Evolutionary conservation across 2,888 invertebrate species (phyloP).

Genomic region (Diarsia dahlii): DNA sequence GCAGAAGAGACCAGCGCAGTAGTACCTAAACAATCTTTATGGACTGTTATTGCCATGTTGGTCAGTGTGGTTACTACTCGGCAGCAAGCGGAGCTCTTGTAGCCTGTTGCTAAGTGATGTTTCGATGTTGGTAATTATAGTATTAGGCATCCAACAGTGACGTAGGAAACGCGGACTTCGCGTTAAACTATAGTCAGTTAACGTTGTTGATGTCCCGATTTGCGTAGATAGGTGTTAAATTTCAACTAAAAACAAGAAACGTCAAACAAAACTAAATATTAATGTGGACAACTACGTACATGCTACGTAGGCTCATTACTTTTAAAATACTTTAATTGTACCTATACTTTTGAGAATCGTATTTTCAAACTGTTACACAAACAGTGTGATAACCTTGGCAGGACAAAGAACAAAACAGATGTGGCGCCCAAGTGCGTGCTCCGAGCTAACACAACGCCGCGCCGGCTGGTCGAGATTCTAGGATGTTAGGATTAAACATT

Average conservation of each 20-base stretch:
- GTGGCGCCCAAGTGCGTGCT: slow-evolving; percentile 72
- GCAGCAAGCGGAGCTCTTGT: background rate
- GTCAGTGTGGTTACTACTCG: background rate
- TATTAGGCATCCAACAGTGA: background rate
- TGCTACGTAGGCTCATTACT: slow-evolving; percentile 21
- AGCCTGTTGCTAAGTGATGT: background rate
- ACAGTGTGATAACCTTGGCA: slow-evolving; percentile 73
- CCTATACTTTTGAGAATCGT: slow-evolving; percentile 31
- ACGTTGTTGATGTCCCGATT: background rate
- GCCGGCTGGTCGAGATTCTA: slow-evolving; percentile 52
- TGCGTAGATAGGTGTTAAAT: background rate
- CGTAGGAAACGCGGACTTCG: background rate
- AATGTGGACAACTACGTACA: slow-evolving; percentile 25
- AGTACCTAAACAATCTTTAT: background rate
- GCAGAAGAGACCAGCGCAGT: background rate
- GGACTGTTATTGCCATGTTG: slow-evolving; percentile 1
- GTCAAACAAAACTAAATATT: slow-evolving; percentile 22
- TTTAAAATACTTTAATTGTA: slow-evolving; percentile 27
- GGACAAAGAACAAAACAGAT: slow-evolving; percentile 79
- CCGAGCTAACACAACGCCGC: slow-evolving; percentile 64
- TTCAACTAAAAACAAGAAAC: slow-evolving; percentile 10
- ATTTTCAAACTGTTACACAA: slow-evolving; percentile 44
- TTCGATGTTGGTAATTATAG: background rate
- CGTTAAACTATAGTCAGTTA: background rate
- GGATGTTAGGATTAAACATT: slow-evolving; percentile 62